Evolutionary conservation across 64 coral and sea anemone species (phyloP).

Genomic region (Anthopleura sola): DNA sequence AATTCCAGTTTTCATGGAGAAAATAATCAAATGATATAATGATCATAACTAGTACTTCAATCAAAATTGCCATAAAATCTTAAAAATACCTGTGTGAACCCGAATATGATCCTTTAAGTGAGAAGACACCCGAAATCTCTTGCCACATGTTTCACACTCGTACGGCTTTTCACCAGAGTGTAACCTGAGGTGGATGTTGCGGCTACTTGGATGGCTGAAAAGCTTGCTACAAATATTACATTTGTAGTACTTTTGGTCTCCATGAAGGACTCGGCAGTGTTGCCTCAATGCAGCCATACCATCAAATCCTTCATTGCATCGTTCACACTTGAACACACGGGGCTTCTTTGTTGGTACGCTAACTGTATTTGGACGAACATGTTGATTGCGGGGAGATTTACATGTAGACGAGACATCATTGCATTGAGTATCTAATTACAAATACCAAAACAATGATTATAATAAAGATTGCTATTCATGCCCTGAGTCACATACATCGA

Average conservation of each 20-base stretch:
- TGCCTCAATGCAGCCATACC: constrained; percentile 74
- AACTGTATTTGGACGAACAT: not conserved
- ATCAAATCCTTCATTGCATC: constrained; percentile 76
- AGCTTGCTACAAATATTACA: constrained; percentile 91
- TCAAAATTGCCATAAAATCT: no score
- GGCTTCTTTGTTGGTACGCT: constrained; percentile 35
- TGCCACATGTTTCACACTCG: constrained; percentile 81
- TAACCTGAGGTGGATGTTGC: constrained; percentile 85
- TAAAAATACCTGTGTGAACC: constrained; percentile 94
- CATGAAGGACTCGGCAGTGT: constrained; percentile 76
- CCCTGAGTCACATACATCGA: no score
- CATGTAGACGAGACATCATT: constrained; percentile 3
- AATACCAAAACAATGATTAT: not conserved
- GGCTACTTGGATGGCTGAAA: constrained; percentile 90
- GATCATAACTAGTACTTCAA: no score
- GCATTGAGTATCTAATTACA: not conserved
- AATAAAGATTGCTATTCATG: not conserved
- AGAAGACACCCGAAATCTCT: constrained; percentile 80
- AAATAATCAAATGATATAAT: no score
- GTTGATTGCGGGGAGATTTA: not conserved
- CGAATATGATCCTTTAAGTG: constrained; percentile 90
- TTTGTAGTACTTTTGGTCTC: constrained; percentile 92
- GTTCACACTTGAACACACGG: constrained; percentile 75
- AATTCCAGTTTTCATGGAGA: not conserved
- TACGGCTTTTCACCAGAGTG: constrained; percentile 95